Conservation (phyloP, 2,888 invertebrate genomes). For the Leptinotarsa juncta region DNA sequence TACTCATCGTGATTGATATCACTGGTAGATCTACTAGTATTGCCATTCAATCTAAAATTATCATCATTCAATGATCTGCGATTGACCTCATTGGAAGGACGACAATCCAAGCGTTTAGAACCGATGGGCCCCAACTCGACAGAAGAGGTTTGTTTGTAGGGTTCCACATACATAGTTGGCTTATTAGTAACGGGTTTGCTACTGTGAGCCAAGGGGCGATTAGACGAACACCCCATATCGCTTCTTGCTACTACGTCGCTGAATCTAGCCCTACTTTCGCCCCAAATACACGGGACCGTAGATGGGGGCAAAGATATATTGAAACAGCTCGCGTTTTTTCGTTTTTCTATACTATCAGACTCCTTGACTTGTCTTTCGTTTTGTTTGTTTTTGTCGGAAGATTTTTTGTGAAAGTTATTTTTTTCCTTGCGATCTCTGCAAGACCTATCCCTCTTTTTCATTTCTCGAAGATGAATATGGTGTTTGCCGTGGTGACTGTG, state of each 20-base stretch:
- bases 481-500: conserved; percentile 38
- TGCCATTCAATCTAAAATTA: conserved; percentile 36
- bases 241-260: conserved; percentile 72
- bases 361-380: conserved; percentile 43
- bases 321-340: conserved; percentile 44
- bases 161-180: conserved; percentile 63
- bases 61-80: conserved; percentile 39
- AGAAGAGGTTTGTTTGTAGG: conserved; percentile 58
- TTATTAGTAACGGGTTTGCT: conserved; percentile 48
- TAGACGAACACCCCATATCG: conserved; percentile 57
- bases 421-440: conserved; percentile 58
- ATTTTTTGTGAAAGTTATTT: conserved; percentile 45
- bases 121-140: conserved; percentile 67
- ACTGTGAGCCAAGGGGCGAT: conserved; percentile 33
- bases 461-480: conserved; percentile 39
- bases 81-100: conserved; percentile 31
- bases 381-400: conserved; percentile 44
- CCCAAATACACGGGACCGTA: conserved; percentile 65
- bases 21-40: conserved; percentile 36
- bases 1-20: conserved; percentile 32
- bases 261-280: conserved; percentile 70
- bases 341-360: conserved; percentile 30
- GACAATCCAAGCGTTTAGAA: conserved; percentile 54
- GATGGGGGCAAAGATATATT: conserved; percentile 53
- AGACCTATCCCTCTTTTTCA: conserved; percentile 49